Base-by-base conservation (phyloP, 2,797 vertebrate species). In the Girardinus metallicus region DNA sequence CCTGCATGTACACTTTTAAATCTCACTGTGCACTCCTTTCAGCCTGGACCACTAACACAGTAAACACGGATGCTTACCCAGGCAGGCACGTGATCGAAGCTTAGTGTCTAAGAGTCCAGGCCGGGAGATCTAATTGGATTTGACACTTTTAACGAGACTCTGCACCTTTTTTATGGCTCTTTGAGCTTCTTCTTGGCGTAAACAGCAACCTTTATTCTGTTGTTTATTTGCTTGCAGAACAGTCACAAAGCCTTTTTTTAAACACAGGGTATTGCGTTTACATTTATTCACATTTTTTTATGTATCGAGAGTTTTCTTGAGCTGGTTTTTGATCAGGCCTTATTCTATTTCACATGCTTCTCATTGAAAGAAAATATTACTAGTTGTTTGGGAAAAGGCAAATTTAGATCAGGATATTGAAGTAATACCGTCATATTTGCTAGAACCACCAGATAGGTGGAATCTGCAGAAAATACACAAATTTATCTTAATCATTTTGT, bases 131-230 rank as follows among this genome's bases (percentile, higher is more conserved):
- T 91, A 91, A 91, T 92, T 80, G 80, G 73, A 66, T 70, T 86
- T 91, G 89, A 91, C 88, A 88, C 86, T 87, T 91, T 92, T 87
- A 86, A 92, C 83, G 72, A 88, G 88, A 89, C 74, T 31, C 80
- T 77, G 62, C 81, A 87, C 80, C 85, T 87, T 92, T 62, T 71
- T 88, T 77, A 79, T n/a, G 89, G 83, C 75, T 83, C 72, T 74
- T 18, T 7, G 26, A 89, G 76, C 84, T 39, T 75, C 86, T 76
- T 44, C 74, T 78, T 44, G 29, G 84, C 80, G 71, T 71, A 31
- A 84, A 47, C 60, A 68, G 78, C 60, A 66, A 57, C 46, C 76
- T 55, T 78, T 57, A 70, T 66, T 29, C 7, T 41, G 0, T 4
- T 29, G n/a, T 81, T 64, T 51, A 10, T 78, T 43, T 57, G 57